phyloP scores from a whole-genome alignment of 2,888 invertebrate species.

The Chydorus sphaericus region DNA sequence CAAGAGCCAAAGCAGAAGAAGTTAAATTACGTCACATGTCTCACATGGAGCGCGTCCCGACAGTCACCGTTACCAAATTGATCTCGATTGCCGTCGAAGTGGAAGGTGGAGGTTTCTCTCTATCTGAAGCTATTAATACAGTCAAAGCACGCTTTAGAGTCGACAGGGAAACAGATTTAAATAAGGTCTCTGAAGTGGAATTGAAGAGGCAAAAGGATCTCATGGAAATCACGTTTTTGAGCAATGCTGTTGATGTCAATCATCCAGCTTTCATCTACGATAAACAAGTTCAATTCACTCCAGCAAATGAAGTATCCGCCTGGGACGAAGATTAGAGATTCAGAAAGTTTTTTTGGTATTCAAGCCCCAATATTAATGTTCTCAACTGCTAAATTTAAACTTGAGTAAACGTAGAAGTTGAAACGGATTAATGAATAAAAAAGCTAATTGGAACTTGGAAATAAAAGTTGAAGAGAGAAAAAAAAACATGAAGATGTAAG shows the following conservation, averaged over 20 bases:
- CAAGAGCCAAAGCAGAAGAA: constrained; percentile 27
- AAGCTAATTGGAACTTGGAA: not conserved
- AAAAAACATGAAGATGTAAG: too few relatives aligned
- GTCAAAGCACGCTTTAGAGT: constrained; percentile 28
- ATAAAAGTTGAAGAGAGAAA: not conserved
- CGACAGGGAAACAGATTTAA: constrained; percentile 34
- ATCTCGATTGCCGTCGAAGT: constrained; percentile 32
- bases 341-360: too few relatives aligned
- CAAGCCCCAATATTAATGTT: too few relatives aligned
- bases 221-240: constrained; percentile 33
- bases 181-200: constrained; percentile 30
- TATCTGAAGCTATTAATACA: constrained; percentile 28
- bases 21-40: constrained; percentile 29
- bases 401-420: not conserved
- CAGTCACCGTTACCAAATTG: constrained; percentile 31
- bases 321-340: constrained; percentile 34
- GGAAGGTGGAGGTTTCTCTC: constrained; percentile 28
- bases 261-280: constrained; percentile 35
- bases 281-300: constrained; percentile 30
- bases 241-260: constrained; percentile 29
- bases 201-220: constrained; percentile 32
- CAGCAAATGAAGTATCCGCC: constrained; percentile 23
- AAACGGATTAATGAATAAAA: not conserved
- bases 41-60: constrained; percentile 28
- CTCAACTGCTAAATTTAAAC: too few relatives aligned